Conservation (phyloP, 2,797 vertebrate genomes). For the Scarus forsteni region DNA sequence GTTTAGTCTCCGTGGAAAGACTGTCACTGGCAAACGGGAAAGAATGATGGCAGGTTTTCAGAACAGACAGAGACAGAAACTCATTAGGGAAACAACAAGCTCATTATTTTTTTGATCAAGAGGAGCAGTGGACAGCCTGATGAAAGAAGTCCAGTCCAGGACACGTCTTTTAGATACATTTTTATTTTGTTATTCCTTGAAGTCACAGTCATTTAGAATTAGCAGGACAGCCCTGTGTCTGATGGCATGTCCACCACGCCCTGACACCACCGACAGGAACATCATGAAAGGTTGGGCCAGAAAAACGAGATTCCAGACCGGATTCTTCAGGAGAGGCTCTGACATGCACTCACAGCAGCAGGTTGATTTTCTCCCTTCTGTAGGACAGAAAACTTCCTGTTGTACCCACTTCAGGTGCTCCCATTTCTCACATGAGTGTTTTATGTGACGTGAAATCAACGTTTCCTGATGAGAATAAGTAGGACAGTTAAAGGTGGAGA, state of each 20-base stretch:
- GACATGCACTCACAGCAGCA: background rate
- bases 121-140: conserved; percentile 27
- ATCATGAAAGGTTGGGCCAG: background rate
- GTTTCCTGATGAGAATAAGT: background rate
- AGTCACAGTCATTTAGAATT: conserved; percentile 2
- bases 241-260: conserved; percentile 38
- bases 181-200: background rate
- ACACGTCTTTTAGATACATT: background rate
- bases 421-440: background rate
- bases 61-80: conserved; percentile 25
- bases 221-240: conserved; percentile 44
- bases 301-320: conserved; percentile 54
- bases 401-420: conserved; percentile 4
- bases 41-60: conserved; percentile 17
- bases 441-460: background rate
- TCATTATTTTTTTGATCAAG: conserved; percentile 49
- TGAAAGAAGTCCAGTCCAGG: conserved; percentile 5
- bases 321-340: conserved; percentile 44
- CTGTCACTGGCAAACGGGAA: conserved; percentile 15
- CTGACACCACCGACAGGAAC: conserved; percentile 6
- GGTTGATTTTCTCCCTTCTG: background rate
- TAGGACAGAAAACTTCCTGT: background rate
- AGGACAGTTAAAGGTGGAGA: background rate
- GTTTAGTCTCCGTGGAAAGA: conserved; percentile 26
- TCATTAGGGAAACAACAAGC: conserved; percentile 75